Evolutionary conservation across 2,113 vertebrate genomes (phyloP).

Genomic region (Prochilodus magdalenae): DNA sequence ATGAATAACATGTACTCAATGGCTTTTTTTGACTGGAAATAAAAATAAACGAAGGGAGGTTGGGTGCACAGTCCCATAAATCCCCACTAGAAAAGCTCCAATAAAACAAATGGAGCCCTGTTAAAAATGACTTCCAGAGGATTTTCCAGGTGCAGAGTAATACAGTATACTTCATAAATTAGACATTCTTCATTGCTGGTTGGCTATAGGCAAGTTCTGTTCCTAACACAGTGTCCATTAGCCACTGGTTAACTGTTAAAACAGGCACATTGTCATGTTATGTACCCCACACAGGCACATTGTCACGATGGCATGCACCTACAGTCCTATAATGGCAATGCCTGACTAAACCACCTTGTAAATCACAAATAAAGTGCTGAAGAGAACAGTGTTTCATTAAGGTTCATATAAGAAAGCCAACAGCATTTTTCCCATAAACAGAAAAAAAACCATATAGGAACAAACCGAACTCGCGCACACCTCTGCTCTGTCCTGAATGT

Average conservation of each 20-base stretch:
- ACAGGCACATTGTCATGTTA: too few relatives aligned
- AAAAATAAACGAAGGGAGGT: too few relatives aligned
- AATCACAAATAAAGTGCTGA: slow-evolving; percentile 10
- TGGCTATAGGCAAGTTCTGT: background rate
- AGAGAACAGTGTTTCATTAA: background rate
- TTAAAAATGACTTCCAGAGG: background rate
- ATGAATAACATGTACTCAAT: too few relatives aligned
- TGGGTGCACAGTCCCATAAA: too few relatives aligned
- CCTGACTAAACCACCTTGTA: background rate
- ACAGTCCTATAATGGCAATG: background rate
- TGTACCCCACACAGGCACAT: too few relatives aligned
- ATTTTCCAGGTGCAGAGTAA: background rate
- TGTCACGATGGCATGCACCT: background rate
- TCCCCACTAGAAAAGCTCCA: too few relatives aligned
- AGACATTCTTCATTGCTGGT: background rate
- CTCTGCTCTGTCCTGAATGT: background rate
- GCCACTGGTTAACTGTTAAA: too few relatives aligned
- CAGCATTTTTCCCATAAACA: background rate
- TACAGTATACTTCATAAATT: background rate
- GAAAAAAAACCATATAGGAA: background rate
- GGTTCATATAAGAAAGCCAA: background rate
- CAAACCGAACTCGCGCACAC: background rate
- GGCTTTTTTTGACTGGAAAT: too few relatives aligned
- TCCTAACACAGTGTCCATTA: too few relatives aligned
- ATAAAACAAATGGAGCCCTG: too few relatives aligned